Evolutionary conservation across 2,113 vertebrate species (phyloP).

Genomic region (Mastomys coucha): DNA sequence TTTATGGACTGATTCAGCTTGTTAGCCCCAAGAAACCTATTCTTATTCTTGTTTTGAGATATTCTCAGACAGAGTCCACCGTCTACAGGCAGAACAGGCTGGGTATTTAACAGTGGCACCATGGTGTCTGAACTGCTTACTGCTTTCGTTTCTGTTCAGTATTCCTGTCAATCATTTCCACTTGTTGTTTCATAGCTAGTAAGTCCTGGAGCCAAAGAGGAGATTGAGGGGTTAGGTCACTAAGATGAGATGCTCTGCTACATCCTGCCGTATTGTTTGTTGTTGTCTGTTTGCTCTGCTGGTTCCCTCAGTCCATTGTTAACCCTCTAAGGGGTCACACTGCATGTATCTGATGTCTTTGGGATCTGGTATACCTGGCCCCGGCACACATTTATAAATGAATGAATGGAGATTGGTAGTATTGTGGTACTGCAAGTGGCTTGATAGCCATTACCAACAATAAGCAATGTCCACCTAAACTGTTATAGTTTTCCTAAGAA

Average conservation of each 20-base stretch:
- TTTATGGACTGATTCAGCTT: not conserved
- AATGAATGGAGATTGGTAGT: not conserved
- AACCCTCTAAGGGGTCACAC: not conserved
- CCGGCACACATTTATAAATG: not conserved
- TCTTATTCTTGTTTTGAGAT: conserved; percentile 12
- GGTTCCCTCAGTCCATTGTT: not conserved
- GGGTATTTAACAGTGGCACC: not conserved
- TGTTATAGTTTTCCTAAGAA: not conserved
- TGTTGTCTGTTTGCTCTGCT: not conserved
- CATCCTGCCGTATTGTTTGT: too few species aligned
- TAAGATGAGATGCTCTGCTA: not conserved
- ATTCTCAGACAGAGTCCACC: not conserved
- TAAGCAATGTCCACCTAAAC: not conserved
- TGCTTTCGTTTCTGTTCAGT: not conserved
- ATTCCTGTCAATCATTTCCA: not conserved
- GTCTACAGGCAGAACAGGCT: not conserved
- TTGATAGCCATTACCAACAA: not conserved
- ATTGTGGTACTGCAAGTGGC: not conserved
- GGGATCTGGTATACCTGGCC: not conserved
- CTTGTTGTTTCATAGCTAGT: not conserved
- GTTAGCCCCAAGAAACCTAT: not conserved
- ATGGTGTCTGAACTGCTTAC: too few species aligned
- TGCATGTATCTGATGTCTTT: not conserved
- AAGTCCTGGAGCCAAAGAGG: not conserved
- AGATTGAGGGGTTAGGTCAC: not conserved